Evolutionary conservation across 2,113 vertebrate species (phyloP).

Genomic region (Thinocorus orbignyianus): DNA sequence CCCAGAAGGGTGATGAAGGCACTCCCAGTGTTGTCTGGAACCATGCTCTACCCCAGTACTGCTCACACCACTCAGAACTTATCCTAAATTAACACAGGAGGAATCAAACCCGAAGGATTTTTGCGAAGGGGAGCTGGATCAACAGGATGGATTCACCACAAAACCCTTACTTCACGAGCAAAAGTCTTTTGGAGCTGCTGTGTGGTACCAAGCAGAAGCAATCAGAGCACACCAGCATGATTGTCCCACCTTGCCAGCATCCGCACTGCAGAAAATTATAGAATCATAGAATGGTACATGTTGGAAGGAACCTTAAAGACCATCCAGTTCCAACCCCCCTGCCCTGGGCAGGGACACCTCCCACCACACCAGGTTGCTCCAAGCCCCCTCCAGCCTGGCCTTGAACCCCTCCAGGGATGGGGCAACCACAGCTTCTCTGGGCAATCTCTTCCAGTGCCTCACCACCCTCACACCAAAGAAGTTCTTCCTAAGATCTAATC

Average conservation of each 20-base stretch:
- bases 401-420: too few relatives aligned
- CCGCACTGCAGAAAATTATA: too few relatives aligned
- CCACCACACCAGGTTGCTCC: too few relatives aligned
- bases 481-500: too few relatives aligned
- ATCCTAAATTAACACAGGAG: accelerated
- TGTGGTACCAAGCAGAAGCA: accelerated
- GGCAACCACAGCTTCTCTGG: too few relatives aligned
- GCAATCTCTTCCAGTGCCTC: too few relatives aligned
- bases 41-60: accelerated
- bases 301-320: too few relatives aligned
- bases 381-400: too few relatives aligned
- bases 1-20: background rate
- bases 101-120: background rate
- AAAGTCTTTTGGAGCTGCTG: background rate
- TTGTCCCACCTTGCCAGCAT: background rate
- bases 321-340: too few relatives aligned
- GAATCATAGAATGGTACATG: too few relatives aligned
- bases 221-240: accelerated
- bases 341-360: too few relatives aligned
- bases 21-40: accelerated
- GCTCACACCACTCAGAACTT: accelerated
- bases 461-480: too few relatives aligned
- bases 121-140: background rate
- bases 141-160: background rate
- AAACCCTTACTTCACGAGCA: background rate